Evolutionary conservation across 2,797 vertebrate species (phyloP), one percentile per base, ranked within the genome.

Genomic region (Ctenopoma multispine): DNA sequence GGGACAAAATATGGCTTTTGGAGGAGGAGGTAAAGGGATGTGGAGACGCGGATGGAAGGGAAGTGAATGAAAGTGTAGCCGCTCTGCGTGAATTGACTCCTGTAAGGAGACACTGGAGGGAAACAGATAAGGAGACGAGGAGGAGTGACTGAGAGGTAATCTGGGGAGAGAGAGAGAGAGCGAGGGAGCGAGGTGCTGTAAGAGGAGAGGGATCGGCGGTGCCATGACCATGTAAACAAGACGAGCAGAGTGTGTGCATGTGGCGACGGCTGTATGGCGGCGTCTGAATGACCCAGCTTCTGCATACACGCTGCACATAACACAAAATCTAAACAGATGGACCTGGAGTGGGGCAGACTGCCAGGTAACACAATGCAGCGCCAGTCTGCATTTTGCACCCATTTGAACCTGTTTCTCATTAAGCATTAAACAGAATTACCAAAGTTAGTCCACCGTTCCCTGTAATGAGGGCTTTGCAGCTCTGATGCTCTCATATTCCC

Each of bases 331-430:
- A 54, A 71, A 63, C 75, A n/a, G 29, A 49, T 66, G n/a, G 72
- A 66, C 56, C 12, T 1, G 48, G 38, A 29, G 14, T 7, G 18
- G 54, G 63, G 64, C 63, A 14, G 81, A 10, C 51, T 20, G 81
- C 62, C 78, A 5, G 78, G 50, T 69, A 80, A 80, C 9, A 50
- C 63, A 67, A 18, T 7, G 10, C 75, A 73, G 77, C 65, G 61
- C 82, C 82, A 73, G 71, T 65, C 58, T 79, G 63, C 61, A 6
- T 73, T 61, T 50, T 83, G 78, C 72, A 70, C 80, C 85, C 82
- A 76, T 81, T 90, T 71, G 8, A 89, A 80, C 63, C 90, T 93
- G 93, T 72, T 93, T 90, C 89, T 90, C 85, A 90, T 94, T 91
- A 93, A 55, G 76, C 85, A 90, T 94, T 91, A 93, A 55, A 76